Conservation (phyloP, 2,113 vertebrate species). For the Podilymbus podiceps region DNA sequence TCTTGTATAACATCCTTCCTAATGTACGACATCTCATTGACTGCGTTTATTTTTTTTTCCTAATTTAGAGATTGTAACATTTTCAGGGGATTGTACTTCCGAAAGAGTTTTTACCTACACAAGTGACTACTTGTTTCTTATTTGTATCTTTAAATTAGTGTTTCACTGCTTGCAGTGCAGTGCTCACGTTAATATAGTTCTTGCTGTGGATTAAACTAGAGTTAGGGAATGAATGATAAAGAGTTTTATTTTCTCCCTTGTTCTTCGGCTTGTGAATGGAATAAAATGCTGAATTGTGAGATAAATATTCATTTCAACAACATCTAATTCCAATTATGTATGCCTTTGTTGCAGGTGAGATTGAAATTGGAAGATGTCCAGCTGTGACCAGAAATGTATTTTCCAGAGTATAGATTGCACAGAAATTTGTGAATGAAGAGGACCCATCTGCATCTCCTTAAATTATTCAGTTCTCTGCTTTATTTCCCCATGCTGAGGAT, state of each 20-base stretch:
- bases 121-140: not conserved
- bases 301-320: not conserved
- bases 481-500: conserved; percentile 71
- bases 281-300: not conserved
- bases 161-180: not conserved
- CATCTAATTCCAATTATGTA: not conserved
- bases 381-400: conserved; percentile 78
- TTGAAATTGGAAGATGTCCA: conserved; percentile 66
- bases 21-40: not conserved
- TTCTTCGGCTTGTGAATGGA: not conserved
- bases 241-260: not conserved
- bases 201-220: not conserved
- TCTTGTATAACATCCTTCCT: not conserved
- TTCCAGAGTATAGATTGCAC: conserved; percentile 77
- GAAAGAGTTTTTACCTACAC: conserved; percentile 6
- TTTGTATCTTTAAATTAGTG: not conserved
- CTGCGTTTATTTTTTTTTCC: not conserved
- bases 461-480: conserved; percentile 81
- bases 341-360: conserved; percentile 66
- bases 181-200: not conserved
- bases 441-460: conserved; percentile 79
- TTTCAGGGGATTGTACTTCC: not conserved
- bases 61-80: not conserved
- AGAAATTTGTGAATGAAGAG: conserved; percentile 77
- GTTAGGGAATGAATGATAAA: not conserved